phyloP scores from a whole-genome alignment of 2,113 vertebrate genomes.

The Eulacestoma nigropectus region DNA sequence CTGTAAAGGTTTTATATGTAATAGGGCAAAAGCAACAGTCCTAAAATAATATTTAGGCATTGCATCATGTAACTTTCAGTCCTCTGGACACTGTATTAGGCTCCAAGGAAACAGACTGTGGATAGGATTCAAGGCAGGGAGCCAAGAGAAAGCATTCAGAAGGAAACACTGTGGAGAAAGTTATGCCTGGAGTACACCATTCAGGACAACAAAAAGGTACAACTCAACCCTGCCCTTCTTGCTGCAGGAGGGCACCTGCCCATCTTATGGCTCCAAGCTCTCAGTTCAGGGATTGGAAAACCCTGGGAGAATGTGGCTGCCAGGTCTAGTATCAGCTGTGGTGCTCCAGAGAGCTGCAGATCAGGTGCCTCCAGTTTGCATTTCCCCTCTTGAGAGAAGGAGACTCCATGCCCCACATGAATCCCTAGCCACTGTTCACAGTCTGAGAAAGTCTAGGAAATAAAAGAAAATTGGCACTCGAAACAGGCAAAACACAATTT shows the following conservation, averaged over 20 bases:
- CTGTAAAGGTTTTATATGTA: not conserved
- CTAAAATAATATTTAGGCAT: not conserved
- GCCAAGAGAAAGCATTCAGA: not conserved
- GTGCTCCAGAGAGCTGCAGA: not conserved
- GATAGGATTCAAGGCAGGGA: not conserved
- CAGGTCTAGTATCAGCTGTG: not conserved
- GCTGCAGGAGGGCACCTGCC: not conserved
- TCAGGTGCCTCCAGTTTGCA: not conserved
- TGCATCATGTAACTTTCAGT: not conserved
- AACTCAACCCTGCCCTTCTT: not conserved
- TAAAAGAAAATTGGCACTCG: not conserved
- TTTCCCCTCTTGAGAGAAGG: not conserved
- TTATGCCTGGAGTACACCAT: not conserved
- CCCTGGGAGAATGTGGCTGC: not conserved
- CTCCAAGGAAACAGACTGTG: not conserved
- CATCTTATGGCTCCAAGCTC: not conserved
- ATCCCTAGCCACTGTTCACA: not conserved
- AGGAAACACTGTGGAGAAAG: not conserved
- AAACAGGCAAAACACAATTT: not conserved
- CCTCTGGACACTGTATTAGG: not conserved
- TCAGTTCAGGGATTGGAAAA: not conserved
- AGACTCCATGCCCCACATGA: not conserved
- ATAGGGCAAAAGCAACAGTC: not conserved
- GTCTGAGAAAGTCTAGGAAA: not conserved
- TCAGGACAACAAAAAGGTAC: not conserved